Evolutionary conservation across 2,113 vertebrate genomes (phyloP), one percentile per base, ranked within the genome.

Genomic region (Menura novaehollandiae): DNA sequence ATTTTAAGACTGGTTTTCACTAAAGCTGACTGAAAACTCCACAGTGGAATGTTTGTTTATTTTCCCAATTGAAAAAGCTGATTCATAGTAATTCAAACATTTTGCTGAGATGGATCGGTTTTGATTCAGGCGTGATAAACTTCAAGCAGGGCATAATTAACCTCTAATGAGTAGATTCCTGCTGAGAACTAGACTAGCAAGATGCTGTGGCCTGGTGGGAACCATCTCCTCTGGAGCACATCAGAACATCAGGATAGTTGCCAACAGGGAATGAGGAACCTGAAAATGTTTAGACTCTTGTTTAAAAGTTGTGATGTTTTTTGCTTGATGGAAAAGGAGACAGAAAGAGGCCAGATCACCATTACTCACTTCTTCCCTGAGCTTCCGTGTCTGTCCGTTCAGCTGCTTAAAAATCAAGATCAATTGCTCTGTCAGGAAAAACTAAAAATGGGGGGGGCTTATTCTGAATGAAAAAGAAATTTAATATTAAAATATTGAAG

Each of bases 1-100:
- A 91, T 95, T 97, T 95, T 92, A 93, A 92, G 86, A 43, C 47
- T 56, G 2, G 13, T 80, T 95, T 96, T 96, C 46, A 77, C 62
- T 76, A 67, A 63, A 62, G 47, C 56, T 95, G 93, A 43, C 51
- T 95, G 56, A 86, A 95, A 96, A 74, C 33, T 71, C 35, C 10
- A 9, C 28, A 41, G 43, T 41, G 73, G 64, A 92, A 78, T 87
- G 27, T 93, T 96, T 93, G 64, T 71, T 88, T 91, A 83, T 86
- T 81, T 91, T 95, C 60, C 17, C 30, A 46, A n/a, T 58, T 92
- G 47, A 95, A 92, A 97, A 93, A 91, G 43, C 86, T 91, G 72
- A 89, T 95, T 93, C 95, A 75, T 14, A 92, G 60, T 67, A 92
- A 81, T 77, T 92, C 44, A 81, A 93, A 93, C 56, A 75, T 81